Conservation (phyloP, 2,888 invertebrate species). For the Epistrophe grossulariae region DNA sequence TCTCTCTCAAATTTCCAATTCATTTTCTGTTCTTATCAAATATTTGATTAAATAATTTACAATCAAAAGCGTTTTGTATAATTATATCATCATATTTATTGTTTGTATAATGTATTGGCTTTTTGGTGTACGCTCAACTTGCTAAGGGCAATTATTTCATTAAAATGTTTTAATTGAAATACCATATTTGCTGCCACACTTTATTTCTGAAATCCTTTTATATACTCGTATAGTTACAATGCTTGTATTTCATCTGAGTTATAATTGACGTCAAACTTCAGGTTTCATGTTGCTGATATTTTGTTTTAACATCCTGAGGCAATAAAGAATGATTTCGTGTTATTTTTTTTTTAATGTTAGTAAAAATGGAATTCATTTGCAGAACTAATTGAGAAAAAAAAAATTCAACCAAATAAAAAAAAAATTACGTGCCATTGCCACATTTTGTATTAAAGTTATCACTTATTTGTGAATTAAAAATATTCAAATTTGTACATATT, state of each 20-base stretch:
- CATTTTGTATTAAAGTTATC: no score
- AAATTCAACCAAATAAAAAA: background rate
- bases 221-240: background rate
- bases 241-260: background rate
- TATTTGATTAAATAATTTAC: background rate
- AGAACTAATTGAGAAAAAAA: background rate
- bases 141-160: constrained; percentile 4
- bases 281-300: background rate
- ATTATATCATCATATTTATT: background rate
- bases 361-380: background rate
- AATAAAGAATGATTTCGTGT: background rate
- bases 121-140: background rate
- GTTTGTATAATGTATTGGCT: background rate
- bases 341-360: background rate
- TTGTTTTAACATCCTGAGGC: background rate
- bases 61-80: background rate
- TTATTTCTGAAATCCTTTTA: background rate
- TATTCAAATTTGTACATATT: no score
- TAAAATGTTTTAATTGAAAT: constrained; percentile 13
- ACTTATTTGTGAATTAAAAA: no score
- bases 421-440: background rate
- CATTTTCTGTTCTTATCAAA: background rate
- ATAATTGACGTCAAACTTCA: constrained; percentile 4
- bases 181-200: background rate
- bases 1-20: background rate